Evolutionary conservation across 2,113 vertebrate species (phyloP), one percentile per base, ranked within the genome.

Genomic region (Neomonachus schauinslandi): DNA sequence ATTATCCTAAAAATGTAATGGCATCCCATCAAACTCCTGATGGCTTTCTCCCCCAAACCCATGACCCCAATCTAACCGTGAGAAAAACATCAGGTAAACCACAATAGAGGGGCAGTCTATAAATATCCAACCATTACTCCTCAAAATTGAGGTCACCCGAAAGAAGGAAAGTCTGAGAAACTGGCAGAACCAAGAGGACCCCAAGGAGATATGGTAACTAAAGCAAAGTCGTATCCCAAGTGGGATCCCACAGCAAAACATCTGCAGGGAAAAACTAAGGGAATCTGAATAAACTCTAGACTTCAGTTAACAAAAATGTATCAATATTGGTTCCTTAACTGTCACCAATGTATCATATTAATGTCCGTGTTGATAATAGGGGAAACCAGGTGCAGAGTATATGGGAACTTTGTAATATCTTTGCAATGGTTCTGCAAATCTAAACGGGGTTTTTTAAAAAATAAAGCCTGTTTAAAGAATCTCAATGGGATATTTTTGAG

Each of bases 61-160:
- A 18, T 7, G 14, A 15, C 57, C 89, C 5, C 0, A 4, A 1
- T 31, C 65, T 28, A 36, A 57, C 7, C 24, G 24, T 21, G 51
- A 31, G 42, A 42, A 63, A 89, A 53, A 10, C 15, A n/a, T 59
- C 63, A 55, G 39, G 28, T 33, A n/a, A 76, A 15, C 36, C 8
- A 57, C 24, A 14, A 5, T 0, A 13, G 39, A 42, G 31, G 1
- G 15, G 1, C 53, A 0, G 42, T 57, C 49, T 46, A 14, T 51
- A 16, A 57, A 7, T 6, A 7, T n/a, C 51, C 55, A 36, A 5
- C 4, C n/a, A 33, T 2, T 9, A 13, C 19, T 36, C 51, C 72
- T 82, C 24, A 19, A 83, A 55, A 71, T 0, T 1, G 51, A 61
- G 49, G 49, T 28, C 33, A 36, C 26, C 36, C 2, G 9, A 91